A percentile compares a stretch with the other conserved stretches of the same genome.
phyloP scores from a whole-genome alignment of 2,888 invertebrate species.

The Choreutis nemorana region DNA sequence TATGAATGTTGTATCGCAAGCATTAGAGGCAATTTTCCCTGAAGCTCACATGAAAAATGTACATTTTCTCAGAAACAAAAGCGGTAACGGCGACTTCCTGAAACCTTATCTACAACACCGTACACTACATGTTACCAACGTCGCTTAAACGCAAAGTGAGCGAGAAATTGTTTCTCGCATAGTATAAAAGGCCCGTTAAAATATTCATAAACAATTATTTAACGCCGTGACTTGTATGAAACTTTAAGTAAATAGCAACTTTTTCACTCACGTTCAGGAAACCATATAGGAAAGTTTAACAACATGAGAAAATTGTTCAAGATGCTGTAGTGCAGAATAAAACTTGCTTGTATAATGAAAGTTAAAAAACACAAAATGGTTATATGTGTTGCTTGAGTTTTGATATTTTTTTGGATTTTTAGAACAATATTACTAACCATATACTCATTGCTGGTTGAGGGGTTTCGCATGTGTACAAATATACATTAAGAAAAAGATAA shows the following conservation, averaged over 20 bases:
- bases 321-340: too few relatives aligned
- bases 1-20: slow-evolving; percentile 27
- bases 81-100: slow-evolving; percentile 44
- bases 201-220: too few relatives aligned
- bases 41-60: slow-evolving; percentile 40
- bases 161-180: slow-evolving; percentile 53
- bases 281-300: background rate
- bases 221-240: too few relatives aligned
- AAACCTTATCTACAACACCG: slow-evolving; percentile 46
- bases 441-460: too few relatives aligned
- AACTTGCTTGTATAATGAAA: too few relatives aligned
- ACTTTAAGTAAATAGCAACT: background rate
- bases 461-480: too few relatives aligned
- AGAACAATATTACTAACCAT: too few relatives aligned
- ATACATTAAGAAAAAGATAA: too few relatives aligned
- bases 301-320: background rate
- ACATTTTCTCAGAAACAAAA: slow-evolving; percentile 51
- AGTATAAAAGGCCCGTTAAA: too few relatives aligned
- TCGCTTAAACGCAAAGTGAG: slow-evolving; percentile 48
- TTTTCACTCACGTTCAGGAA: background rate
- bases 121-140: slow-evolving; percentile 41
- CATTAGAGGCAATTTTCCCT: slow-evolving; percentile 41
- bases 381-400: too few relatives aligned
- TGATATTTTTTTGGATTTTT: too few relatives aligned
- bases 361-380: too few relatives aligned